A percentile compares a stretch with the other conserved stretches of the same genome.
Evolutionary conservation across 2,888 invertebrate genomes (phyloP).

Genomic region (Abrostola tripartita): DNA sequence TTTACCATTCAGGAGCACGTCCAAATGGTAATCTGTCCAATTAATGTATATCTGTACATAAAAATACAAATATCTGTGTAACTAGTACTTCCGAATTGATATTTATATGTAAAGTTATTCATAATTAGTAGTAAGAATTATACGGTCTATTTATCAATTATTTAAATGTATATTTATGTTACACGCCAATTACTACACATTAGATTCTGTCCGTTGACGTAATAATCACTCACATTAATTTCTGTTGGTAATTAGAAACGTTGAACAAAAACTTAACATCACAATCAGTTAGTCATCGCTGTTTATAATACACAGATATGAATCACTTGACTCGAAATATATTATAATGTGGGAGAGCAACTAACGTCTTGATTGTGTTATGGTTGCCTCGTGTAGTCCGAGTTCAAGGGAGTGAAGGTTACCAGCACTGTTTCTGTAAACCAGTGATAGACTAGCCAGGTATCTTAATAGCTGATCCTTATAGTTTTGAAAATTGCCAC

Average conservation of each 20-base stretch:
- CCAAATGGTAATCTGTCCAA: constrained; percentile 49
- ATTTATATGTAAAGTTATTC: constrained; percentile 76
- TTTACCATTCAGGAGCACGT: constrained; percentile 50
- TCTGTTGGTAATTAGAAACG: constrained; percentile 31
- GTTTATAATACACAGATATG: neutral
- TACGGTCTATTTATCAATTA: constrained; percentile 71
- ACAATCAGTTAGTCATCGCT: constrained; percentile 10
- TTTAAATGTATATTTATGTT: constrained; percentile 56
- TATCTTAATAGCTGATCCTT: no score
- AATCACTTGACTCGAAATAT: neutral
- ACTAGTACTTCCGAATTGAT: constrained; percentile 67
- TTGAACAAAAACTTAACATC: constrained; percentile 14
- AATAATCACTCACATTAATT: constrained; percentile 27
- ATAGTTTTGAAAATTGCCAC: no score
- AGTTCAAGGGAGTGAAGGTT: no score
- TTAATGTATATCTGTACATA: constrained; percentile 48
- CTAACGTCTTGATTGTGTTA: neutral
- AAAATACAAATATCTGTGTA: constrained; percentile 52
- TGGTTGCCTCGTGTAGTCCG: neutral
- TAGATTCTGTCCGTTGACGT: constrained; percentile 40
- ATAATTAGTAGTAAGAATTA: constrained; percentile 71
- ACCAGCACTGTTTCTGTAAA: no score
- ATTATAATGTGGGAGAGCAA: neutral
- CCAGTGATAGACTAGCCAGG: no score
- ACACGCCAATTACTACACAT: constrained; percentile 49